A percentile compares a stretch with the other conserved stretches of the same genome.
phyloP scores from a whole-genome alignment of 2,888 invertebrate species.

The Drosophila nigricruria region DNA sequence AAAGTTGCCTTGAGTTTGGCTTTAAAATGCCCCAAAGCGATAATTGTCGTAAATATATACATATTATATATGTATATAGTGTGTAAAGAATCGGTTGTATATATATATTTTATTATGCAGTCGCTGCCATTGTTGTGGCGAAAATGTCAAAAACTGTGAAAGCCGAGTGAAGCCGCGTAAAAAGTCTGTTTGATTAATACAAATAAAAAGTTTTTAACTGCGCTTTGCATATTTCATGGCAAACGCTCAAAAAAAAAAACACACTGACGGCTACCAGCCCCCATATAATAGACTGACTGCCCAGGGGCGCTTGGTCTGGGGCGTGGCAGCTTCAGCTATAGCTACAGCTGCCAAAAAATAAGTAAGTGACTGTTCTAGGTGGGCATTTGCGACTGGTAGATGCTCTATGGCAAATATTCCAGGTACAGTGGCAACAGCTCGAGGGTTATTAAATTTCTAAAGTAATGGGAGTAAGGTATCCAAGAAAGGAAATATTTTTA shows the following conservation, averaged over 20 bases:
- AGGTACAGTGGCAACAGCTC: not conserved
- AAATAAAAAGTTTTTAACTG: conserved; percentile 82
- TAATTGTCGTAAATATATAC: conserved; percentile 38
- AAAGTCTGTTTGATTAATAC: conserved; percentile 81
- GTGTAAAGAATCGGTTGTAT: conserved; percentile 51
- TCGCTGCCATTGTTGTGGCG: conserved; percentile 54
- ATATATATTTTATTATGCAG: conserved; percentile 55
- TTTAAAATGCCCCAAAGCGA: conserved; percentile 31
- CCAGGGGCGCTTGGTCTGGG: conserved; percentile 26
- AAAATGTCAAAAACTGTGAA: conserved; percentile 58
- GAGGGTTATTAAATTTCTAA: no score
- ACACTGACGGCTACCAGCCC: conserved; percentile 47
- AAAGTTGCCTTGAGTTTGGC: conserved; percentile 30
- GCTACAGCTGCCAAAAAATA: conserved; percentile 46
- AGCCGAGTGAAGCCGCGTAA: conserved; percentile 25
- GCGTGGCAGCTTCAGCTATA: conserved; percentile 39
- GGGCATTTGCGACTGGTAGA: not conserved
- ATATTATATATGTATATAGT: not conserved
- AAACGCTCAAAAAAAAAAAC: conserved; percentile 58
- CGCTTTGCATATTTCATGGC: conserved; percentile 81
- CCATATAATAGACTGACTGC: conserved; percentile 52
- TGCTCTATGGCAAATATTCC: not conserved
- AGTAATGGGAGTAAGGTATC: not conserved
- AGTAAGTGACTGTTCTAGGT: not conserved
- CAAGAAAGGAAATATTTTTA: not conserved